These are phyloP conservation scores for Drosophila kanapiae DNA, from an alignment of 1,140 invertebrate species.

Conservation along the genomic window DNA sequence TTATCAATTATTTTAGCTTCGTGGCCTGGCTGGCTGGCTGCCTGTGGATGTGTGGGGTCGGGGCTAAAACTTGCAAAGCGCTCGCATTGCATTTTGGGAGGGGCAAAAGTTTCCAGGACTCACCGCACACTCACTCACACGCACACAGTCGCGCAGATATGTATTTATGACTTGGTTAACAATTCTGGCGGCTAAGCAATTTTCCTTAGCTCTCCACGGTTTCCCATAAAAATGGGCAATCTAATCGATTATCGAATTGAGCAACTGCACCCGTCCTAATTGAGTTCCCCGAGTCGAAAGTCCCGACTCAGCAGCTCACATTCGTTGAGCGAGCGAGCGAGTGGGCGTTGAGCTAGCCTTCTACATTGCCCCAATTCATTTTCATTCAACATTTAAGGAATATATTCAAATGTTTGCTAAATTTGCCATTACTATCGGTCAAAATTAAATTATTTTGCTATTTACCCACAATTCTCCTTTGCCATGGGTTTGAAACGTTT, in stretches of 20 bases:
- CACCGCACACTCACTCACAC: neutral
- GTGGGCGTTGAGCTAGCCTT: constrained; percentile 6
- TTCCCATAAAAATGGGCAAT: constrained; percentile 65
- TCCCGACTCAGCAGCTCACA: constrained; percentile 58
- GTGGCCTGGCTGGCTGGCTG: constrained; percentile 42
- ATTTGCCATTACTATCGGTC: constrained; percentile 1
- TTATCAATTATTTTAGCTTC: constrained; percentile 83
- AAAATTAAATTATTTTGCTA: constrained; percentile 7
- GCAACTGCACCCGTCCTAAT: constrained; percentile 62
- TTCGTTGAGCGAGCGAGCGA: constrained; percentile 6
- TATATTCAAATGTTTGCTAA: constrained; percentile 4
- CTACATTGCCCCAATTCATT: neutral
- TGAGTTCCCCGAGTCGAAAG: constrained; percentile 61
- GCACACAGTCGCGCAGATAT: neutral
- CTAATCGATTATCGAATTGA: constrained; percentile 74
- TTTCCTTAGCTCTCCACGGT: constrained; percentile 47
- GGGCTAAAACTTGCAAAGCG: constrained; percentile 62
- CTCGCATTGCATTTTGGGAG: constrained; percentile 70
- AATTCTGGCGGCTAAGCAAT: constrained; percentile 79
- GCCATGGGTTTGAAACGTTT: constrained; percentile 29
- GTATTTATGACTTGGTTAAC: constrained; percentile 81
- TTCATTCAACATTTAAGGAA: neutral
- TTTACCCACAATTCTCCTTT: no score
- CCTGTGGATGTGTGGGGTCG: constrained; percentile 1
- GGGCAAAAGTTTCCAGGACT: constrained; percentile 56